Conservation (phyloP, 2,888 invertebrate species). For the Ormyrus thymus region DNA sequence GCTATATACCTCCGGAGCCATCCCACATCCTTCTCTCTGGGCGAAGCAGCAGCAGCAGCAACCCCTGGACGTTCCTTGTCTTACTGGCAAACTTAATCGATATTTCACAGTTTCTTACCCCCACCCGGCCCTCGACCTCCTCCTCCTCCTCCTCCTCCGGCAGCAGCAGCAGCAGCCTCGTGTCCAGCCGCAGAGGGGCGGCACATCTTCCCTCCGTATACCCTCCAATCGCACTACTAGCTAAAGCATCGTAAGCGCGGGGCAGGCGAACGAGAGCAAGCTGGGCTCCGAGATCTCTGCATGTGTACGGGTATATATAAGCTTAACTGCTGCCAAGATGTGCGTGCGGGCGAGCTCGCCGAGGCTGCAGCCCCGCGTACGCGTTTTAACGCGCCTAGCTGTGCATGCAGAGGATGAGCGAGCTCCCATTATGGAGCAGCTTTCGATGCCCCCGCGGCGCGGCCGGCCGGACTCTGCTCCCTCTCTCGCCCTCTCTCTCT, state of each 20-base stretch:
- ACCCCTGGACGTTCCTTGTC: slow-evolving; percentile 74
- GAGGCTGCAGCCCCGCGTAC: neutral
- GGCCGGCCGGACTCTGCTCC: slow-evolving; percentile 17
- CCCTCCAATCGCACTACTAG: slow-evolving; percentile 68
- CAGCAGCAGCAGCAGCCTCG: slow-evolving; percentile 58
- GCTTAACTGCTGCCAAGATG: slow-evolving; percentile 42
- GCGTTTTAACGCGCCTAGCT: slow-evolving; percentile 29
- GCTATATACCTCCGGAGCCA: slow-evolving; percentile 27
- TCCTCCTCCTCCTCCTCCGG: neutral
- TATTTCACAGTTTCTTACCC: slow-evolving; percentile 76
- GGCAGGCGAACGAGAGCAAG: slow-evolving; percentile 32
- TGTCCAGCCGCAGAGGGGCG: slow-evolving; percentile 68
- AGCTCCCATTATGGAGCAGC: neutral
- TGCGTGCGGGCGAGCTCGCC: slow-evolving; percentile 7
- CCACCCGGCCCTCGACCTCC: slow-evolving; percentile 63
- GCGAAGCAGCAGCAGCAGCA: slow-evolving; percentile 56
- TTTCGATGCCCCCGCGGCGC: neutral
- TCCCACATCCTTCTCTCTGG: slow-evolving; percentile 43
- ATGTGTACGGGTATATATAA: slow-evolving; percentile 5
- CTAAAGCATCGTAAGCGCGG: slow-evolving; percentile 52
- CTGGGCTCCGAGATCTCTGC: too few relatives aligned
- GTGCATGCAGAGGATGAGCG: neutral
- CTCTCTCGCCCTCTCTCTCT: neutral
- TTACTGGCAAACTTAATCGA: slow-evolving; percentile 75
- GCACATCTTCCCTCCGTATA: slow-evolving; percentile 66